Evolutionary conservation across 2,797 vertebrate species (phyloP).

Genomic region (Poeciliopsis turneri): DNA sequence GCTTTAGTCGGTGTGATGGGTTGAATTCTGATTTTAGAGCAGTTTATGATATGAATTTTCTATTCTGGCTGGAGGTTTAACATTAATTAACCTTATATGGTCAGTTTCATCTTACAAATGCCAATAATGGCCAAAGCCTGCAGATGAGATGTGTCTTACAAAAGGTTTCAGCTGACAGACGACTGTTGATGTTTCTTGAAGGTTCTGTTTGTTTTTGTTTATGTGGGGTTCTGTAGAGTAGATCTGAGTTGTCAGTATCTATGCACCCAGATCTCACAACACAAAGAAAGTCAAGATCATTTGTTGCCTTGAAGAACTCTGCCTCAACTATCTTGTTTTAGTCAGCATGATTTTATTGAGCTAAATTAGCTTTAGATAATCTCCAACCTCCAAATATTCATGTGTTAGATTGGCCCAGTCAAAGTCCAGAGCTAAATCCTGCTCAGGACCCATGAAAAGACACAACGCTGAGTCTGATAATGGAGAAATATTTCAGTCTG

Average conservation of each 20-base stretch:
- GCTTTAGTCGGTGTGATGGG: neutral
- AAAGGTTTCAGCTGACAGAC: neutral
- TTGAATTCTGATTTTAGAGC: neutral
- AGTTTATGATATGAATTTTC: neutral
- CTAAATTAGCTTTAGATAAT: neutral
- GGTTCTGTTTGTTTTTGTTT: neutral
- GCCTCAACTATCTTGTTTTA: neutral
- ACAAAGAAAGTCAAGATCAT: neutral
- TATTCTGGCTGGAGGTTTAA: neutral
- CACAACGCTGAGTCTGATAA: neutral
- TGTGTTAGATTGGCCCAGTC: neutral
- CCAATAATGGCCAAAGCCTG: neutral
- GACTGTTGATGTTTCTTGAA: neutral
- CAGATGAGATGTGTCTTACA: neutral
- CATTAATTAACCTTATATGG: neutral
- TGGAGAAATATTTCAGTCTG: neutral
- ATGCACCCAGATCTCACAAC: neutral
- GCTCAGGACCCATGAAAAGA: neutral
- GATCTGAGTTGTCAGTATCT: neutral
- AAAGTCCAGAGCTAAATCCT: neutral
- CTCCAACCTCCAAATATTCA: neutral
- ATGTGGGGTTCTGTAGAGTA: neutral
- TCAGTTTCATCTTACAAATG: neutral
- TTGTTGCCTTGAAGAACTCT: neutral
- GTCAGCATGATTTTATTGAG: conserved; percentile 1